Percentiles rank a stretch among this genome's conserved stretches.
phyloP scores from a whole-genome alignment of 2,888 invertebrate species.

The Teinopalpus imperialis region DNA sequence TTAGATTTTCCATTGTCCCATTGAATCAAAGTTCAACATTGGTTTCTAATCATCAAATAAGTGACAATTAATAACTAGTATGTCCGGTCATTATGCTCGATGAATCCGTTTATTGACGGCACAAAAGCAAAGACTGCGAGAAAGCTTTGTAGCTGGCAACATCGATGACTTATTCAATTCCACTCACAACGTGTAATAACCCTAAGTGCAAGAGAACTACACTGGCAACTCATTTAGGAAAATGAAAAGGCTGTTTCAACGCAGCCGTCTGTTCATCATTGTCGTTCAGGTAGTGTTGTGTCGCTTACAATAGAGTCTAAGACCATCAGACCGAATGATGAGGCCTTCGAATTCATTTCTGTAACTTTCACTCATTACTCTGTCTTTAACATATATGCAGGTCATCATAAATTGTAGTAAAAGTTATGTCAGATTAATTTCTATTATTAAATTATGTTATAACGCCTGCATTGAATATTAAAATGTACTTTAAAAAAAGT shows the following conservation, averaged over 20 bases:
- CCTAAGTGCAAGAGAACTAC: conserved; percentile 44
- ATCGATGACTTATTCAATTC: conserved; percentile 60
- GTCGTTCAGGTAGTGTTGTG: conserved; percentile 53
- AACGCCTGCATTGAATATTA: too few relatives aligned
- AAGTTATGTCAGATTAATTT: not conserved
- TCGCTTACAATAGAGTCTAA: conserved; percentile 63
- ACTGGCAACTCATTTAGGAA: conserved; percentile 72
- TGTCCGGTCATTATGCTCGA: conserved; percentile 50
- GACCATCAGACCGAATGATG: conserved; percentile 79
- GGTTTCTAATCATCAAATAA: conserved; percentile 20
- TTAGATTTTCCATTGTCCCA: too few relatives aligned
- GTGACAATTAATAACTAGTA: conserved; percentile 53
- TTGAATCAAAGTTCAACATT: conserved; percentile 8
- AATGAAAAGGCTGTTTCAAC: conserved; percentile 70
- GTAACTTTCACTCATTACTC: conserved; percentile 74
- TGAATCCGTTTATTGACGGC: conserved; percentile 70
- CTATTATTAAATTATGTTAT: too few relatives aligned
- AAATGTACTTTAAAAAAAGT: too few relatives aligned
- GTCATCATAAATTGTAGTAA: too few relatives aligned
- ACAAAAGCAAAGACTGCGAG: conserved; percentile 63
- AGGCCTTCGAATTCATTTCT: conserved; percentile 63
- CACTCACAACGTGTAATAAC: conserved; percentile 68
- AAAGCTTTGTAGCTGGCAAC: conserved; percentile 59
- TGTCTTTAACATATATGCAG: conserved; percentile 52
- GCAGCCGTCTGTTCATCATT: conserved; percentile 59